Percentiles rank a stretch among this genome's conserved stretches.
Conservation (phyloP, 2,113 vertebrate species). For the Macquaria australasica region DNA sequence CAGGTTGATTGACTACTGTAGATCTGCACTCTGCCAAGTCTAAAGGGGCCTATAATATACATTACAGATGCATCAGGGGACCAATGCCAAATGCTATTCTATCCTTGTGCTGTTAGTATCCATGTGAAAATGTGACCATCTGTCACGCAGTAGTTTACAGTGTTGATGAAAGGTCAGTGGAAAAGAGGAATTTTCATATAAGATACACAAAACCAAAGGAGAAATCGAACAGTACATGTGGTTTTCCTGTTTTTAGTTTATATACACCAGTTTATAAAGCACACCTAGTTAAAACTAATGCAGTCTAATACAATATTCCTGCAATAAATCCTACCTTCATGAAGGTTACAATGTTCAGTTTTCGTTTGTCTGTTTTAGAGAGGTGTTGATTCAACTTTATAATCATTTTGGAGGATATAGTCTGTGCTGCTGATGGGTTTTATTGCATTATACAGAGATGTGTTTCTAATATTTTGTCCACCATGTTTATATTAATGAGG, state of each 20-base stretch:
- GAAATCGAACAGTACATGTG: neutral
- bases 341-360: neutral
- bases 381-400: neutral
- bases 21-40: conserved; percentile 18
- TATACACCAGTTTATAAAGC: neutral
- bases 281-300: neutral
- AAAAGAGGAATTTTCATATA: neutral
- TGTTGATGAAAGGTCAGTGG: conserved; percentile 12
- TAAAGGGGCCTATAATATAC: conserved; percentile 18
- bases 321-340: neutral
- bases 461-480: neutral
- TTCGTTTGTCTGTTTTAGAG: neutral
- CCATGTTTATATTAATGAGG: neutral
- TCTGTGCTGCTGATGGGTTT: neutral
- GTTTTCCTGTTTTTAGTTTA: neutral
- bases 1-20: conserved; percentile 9
- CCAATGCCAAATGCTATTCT: conserved; percentile 9
- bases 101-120: conserved; percentile 13
- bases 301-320: neutral
- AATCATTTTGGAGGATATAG: neutral
- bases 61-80: conserved; percentile 25
- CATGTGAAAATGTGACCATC: conserved; percentile 19
- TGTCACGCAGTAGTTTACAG: neutral
- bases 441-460: no score
- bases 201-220: neutral